phyloP scores from a whole-genome alignment of 2,888 invertebrate genomes.

The Sarcophaga subvicina region DNA sequence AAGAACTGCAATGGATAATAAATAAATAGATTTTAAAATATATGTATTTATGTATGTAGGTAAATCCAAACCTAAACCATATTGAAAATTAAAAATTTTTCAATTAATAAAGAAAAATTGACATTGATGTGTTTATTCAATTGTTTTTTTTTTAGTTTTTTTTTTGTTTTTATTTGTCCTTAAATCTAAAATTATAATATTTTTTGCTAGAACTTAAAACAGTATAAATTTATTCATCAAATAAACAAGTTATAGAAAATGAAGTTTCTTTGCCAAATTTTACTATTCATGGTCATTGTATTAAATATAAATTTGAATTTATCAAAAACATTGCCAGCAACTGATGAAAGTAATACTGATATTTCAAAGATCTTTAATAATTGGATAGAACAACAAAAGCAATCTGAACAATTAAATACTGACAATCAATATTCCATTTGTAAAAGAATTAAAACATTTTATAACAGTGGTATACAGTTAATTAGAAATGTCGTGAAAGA shows the following conservation, averaged over 20 bases:
- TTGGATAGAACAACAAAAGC: neutral
- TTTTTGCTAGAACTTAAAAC: neutral
- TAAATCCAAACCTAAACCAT: no score
- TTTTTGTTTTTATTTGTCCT: neutral
- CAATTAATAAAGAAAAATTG: neutral
- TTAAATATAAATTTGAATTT: no score
- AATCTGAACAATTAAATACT: neutral
- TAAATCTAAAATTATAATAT: neutral
- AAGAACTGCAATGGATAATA: slow-evolving; percentile 80
- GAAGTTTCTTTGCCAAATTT: slow-evolving; percentile 2
- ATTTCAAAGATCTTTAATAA: no score
- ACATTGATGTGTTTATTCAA: slow-evolving; percentile 15
- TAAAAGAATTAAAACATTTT: neutral
- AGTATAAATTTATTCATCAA: slow-evolving; percentile 2
- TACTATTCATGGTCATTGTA: neutral
- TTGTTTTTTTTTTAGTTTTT: slow-evolving; percentile 9
- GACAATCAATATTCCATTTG: neutral
- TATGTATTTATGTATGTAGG: neutral
- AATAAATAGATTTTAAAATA: neutral
- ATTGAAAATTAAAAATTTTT: neutral
- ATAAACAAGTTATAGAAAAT: slow-evolving; percentile 8
- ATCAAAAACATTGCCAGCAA: no score
- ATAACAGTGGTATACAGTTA: neutral
- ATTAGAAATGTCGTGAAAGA: neutral
- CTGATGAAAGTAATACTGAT: no score